These are phyloP conservation scores for Gymnosoma rotundatum DNA, from an alignment of 2,888 invertebrate species.

Conservation along the genomic window DNA sequence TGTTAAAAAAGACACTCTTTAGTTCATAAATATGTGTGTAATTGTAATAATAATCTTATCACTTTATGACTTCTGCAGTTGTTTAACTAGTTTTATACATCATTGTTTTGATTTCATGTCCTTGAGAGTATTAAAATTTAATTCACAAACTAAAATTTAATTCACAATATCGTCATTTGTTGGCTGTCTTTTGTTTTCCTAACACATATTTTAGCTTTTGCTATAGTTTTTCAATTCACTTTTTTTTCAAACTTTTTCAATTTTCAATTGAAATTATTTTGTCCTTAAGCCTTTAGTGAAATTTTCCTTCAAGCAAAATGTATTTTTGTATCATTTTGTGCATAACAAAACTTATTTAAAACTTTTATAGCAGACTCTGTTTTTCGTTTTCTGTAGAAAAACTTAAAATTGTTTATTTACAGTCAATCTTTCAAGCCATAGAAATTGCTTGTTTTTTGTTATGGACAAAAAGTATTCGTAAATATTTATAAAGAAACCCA, in stretches of 20 bases:
- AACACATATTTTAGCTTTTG: neutral
- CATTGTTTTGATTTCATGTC: too few relatives aligned
- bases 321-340: conserved; percentile 28
- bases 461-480: conserved; percentile 9
- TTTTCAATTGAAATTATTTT: conserved; percentile 41
- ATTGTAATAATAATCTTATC: too few relatives aligned
- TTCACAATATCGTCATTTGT: too few relatives aligned
- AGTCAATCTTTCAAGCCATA: conserved; percentile 34
- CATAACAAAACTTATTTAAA: conserved; percentile 36
- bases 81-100: too few relatives aligned
- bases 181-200: neutral
- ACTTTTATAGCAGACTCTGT: conserved; percentile 8
- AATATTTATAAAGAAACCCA: conserved; percentile 30
- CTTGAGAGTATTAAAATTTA: too few relatives aligned
- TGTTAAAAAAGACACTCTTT: too few relatives aligned
- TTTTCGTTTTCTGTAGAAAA: conserved; percentile 5
- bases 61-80: neutral
- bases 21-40: too few relatives aligned
- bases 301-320: neutral
- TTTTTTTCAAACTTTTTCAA: conserved; percentile 29
- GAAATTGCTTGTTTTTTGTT: conserved; percentile 2
- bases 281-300: conserved; percentile 36
- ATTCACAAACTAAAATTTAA: too few relatives aligned
- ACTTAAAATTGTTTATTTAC: conserved; percentile 43
- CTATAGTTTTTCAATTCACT: neutral